Evolutionary conservation across 2,113 vertebrate species (phyloP), one percentile per base, ranked within the genome.

Genomic region (Burhinus oedicnemus): DNA sequence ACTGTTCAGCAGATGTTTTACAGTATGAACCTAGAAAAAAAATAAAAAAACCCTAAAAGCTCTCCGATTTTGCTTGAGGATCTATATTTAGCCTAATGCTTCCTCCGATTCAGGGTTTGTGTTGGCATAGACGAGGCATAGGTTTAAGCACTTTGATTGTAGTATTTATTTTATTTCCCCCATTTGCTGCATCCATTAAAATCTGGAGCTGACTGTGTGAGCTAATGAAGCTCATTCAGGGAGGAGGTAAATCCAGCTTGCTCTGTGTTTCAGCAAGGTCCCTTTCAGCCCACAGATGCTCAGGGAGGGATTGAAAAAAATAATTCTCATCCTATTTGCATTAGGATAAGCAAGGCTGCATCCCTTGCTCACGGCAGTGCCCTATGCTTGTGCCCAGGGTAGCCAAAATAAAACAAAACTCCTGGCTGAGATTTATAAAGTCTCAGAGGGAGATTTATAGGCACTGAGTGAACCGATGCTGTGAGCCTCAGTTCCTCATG

Each of bases 1-100:
- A 98, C 98, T 98, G 98, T 98, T 98, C 98, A 98, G 98, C 98
- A 98, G 98, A 98, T 98, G 98, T 98, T 98, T 97, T 97, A 97
- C 94, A 96, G 97, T 92, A 97, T 89, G 97, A 97, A 98, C 97
- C 95, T 96, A 97, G 96, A 32, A 8, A 30, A 65, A 87, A 93
- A 93, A 93, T 34, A 47, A 58, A 90, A 77, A 81, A 66, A 86
- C 89, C 94, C 88, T 9, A 88, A 86, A 83, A 92, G 87, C 95
- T 70, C 96, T 97, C 42, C 57, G 58, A 96, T 97, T 98, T 97
- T 98, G 97, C 97, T 97, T 62, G 97, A 89, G 82, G 69, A 76
- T 95, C 97, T 98, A 98, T 98, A 98, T 98, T 98, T 98, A 98
- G 97, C 96, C 91, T 74, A 93, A 98, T 94, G 97, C 97, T 98